Evolutionary conservation across 23 tunicate genomes (phyloP), one percentile per base, ranked within the genome.

Genomic region (Diplosoma virens): DNA sequence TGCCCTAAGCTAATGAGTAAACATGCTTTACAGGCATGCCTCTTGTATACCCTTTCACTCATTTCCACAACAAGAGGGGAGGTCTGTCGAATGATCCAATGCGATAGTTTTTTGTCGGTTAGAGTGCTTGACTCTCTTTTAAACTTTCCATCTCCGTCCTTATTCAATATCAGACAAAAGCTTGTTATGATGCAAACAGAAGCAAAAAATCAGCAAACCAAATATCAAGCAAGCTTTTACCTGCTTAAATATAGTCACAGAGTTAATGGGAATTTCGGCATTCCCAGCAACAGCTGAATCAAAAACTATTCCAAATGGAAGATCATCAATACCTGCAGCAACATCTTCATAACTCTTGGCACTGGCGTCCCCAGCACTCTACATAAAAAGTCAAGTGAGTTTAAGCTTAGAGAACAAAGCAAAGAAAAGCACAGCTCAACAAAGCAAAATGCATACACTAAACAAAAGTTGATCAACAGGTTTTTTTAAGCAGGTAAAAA

Each of bases 241-340:
- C 87, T 92, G 64, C 67, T 81, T 92, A 84, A 92, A 92, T 7
- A 92, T 36, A 31, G 45, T 69, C 23, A 92, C 84, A 46, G 67
- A 58, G 72, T 85, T 77, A 17, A 58, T 65, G 0, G 54, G 80
- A 7, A 92, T 35, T 31, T 86, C 93, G 37, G 73, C 80, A 1
- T 33, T 50, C 22, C 34, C 58, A 24, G 99, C 99, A 21, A 82
- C 93, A 4, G 54, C 93, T 50, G 93, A 82, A 60, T 84, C 88
- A 36, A 64, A 36, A 53, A 95, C 72, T 36, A 76, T 30, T 48
- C 71, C 96, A 52, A 95, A 95, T n/a, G 72, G 53, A 25, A 89
- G 87, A 77, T 89, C 99, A 71, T 95, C 99, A 41, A 85, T 65
- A 4, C 69, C 63, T 35, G 81, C 96, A 31, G 99, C 99, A 14